Evolutionary conservation across 2,797 vertebrate genomes (phyloP).

Genomic region (Galago senegalensis): DNA sequence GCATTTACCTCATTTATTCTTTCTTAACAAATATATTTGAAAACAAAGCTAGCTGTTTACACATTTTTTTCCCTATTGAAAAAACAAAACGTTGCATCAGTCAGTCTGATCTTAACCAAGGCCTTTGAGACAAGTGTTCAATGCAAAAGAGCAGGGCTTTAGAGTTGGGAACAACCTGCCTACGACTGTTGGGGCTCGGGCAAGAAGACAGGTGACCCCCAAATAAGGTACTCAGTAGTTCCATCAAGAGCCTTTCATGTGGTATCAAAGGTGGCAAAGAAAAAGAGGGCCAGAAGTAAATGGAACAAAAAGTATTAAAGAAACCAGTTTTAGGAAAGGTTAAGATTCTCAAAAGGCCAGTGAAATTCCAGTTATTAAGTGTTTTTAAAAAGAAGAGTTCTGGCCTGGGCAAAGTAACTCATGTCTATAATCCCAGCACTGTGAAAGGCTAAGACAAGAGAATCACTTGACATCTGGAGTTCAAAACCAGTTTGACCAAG

Average conservation of each 20-base stretch:
- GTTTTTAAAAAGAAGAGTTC: background rate
- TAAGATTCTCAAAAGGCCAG: background rate
- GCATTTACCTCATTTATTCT: background rate
- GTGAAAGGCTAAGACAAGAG: too few relatives aligned
- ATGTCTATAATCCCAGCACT: too few relatives aligned
- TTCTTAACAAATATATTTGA: background rate
- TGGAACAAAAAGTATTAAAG: background rate
- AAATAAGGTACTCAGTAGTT: background rate
- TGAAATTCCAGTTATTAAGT: background rate
- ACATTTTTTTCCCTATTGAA: background rate
- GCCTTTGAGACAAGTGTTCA: background rate
- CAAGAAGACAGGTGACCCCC: background rate
- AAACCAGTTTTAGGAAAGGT: background rate
- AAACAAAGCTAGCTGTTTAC: background rate
- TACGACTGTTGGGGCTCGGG: background rate
- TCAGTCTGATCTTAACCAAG: background rate
- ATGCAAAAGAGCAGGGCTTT: background rate
- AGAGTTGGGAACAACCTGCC: background rate
- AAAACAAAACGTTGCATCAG: background rate
- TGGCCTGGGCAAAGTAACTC: too few relatives aligned
- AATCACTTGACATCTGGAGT: too few relatives aligned
- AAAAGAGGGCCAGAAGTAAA: background rate
- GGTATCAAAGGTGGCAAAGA: background rate
- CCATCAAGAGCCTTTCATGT: background rate
- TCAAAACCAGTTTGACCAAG: too few relatives aligned